Evolutionary conservation across 2,113 vertebrate genomes (phyloP).

Genomic region (Hymenochirus boettgeri): DNA sequence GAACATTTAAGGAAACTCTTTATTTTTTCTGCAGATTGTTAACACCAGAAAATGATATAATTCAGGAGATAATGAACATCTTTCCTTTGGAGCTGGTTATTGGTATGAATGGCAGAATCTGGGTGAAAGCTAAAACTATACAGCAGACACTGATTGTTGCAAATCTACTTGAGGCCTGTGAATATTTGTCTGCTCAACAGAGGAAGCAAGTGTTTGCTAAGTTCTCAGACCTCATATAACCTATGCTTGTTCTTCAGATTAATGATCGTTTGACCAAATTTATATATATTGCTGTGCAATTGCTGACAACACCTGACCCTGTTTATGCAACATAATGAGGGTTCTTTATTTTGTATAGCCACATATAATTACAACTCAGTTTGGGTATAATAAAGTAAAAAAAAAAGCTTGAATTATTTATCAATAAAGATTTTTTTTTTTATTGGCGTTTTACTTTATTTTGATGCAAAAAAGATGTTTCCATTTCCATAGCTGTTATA

Average conservation of each 20-base stretch:
- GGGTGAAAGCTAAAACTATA: conserved; percentile 78
- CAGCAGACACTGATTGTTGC: conserved; percentile 86
- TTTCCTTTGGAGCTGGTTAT: conserved; percentile 86
- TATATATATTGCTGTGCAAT: too few relatives aligned
- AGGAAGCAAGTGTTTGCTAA: conserved; percentile 72
- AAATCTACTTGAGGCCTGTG: conserved; percentile 85
- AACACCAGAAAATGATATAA: conserved; percentile 75
- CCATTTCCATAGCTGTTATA: too few relatives aligned
- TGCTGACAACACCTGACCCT: too few relatives aligned
- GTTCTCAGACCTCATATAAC: conserved; percentile 57
- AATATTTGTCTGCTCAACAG: conserved; percentile 82
- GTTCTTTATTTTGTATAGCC: too few relatives aligned
- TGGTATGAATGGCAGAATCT: conserved; percentile 90
- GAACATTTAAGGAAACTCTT: background rate
- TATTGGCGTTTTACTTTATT: too few relatives aligned
- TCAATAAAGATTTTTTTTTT: too few relatives aligned
- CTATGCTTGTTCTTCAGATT: background rate
- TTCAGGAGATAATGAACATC: conserved; percentile 77
- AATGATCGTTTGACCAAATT: too few relatives aligned
- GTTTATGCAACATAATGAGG: too few relatives aligned
- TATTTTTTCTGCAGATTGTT: conserved; percentile 65
- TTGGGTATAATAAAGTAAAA: too few relatives aligned
- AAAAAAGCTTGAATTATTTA: too few relatives aligned
- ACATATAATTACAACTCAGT: too few relatives aligned
- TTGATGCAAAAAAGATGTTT: too few relatives aligned